phyloP scores from a whole-genome alignment of 2,888 invertebrate genomes.

The Nomada hirtipes region DNA sequence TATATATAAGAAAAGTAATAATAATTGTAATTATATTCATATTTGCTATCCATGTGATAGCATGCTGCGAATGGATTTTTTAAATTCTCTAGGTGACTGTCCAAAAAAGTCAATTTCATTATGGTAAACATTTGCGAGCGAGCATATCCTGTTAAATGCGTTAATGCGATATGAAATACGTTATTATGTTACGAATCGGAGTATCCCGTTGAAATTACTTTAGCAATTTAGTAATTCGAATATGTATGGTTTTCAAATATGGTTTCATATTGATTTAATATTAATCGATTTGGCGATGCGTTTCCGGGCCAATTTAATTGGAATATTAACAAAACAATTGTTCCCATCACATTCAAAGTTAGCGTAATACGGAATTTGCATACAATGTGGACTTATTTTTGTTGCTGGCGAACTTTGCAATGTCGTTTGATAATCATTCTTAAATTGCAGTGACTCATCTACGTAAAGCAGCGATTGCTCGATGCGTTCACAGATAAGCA shows the following conservation, averaged over 20 bases:
- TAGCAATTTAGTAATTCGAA: neutral
- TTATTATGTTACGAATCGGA: neutral
- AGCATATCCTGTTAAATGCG: too few species aligned
- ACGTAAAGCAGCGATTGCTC: neutral
- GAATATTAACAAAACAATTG: neutral
- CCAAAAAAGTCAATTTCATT: too few species aligned
- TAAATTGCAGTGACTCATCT: neutral
- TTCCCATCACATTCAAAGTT: neutral
- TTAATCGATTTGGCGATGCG: neutral
- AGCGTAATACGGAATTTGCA: neutral
- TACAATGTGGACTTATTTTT: neutral
- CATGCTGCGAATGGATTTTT: too few species aligned
- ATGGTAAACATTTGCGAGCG: too few species aligned
- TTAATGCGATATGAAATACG: too few species aligned
- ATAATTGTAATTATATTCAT: too few species aligned
- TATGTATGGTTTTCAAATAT: neutral
- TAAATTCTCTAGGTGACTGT: too few species aligned
- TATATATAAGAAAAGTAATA: too few species aligned
- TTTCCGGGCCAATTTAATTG: neutral
- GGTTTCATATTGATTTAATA: neutral
- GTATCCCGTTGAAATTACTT: conserved; percentile 7
- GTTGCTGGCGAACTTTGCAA: neutral
- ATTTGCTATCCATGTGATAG: too few species aligned
- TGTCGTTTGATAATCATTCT: neutral
- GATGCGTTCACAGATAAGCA: conserved; percentile 4